Base-by-base conservation (phyloP, 2,113 vertebrate species). In the Vicugna pacos region DNA sequence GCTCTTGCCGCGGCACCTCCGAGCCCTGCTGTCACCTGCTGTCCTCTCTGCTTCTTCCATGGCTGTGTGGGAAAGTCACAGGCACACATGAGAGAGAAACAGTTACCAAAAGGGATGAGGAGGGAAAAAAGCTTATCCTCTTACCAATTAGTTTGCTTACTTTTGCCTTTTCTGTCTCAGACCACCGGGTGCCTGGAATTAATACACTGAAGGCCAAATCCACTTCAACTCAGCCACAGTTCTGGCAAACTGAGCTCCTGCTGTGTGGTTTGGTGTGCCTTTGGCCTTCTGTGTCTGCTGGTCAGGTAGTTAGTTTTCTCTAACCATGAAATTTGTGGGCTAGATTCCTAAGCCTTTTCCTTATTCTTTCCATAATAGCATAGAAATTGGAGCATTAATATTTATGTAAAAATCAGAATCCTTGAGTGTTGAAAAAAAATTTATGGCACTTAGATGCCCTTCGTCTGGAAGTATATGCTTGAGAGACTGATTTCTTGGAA, bases 171-270 rank as follows among this genome's bases (percentile, higher is more conserved):
- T 96, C 91, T 95, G 94, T 96, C 83, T 97, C 93, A 98, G 97
- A 97, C 97, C 97, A 98, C 98, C 94, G 92, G 94, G 93, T 96
- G 96, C 94, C 97, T 98, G 97, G 98, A 98, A 98, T 98, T 97
- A 97, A 96, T 95, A 96, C 56, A 97, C 65, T 93, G 91, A 95
- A 84, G 95, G 98, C 98, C 98, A 98, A 98, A 97, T 97, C 98
- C 97, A 97, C 98, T 97, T 97, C 96, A 97, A 96, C 96, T 93
- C 94, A 82, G 94, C 98, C 98, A 95, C 97, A 96, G 80, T 72
- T 77, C n/a, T 97, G 97, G 97, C 96, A 86, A 58, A 56, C n/a
- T 3, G 70, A 91, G 67, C 91, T 79, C 90, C 8, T 19, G 52
- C 93, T 97, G 83, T 97, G 98, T 94, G 97, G 98, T 97, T 97